Conservation (phyloP, 2,888 invertebrate genomes). For the Scaptomyza reducta region DNA sequence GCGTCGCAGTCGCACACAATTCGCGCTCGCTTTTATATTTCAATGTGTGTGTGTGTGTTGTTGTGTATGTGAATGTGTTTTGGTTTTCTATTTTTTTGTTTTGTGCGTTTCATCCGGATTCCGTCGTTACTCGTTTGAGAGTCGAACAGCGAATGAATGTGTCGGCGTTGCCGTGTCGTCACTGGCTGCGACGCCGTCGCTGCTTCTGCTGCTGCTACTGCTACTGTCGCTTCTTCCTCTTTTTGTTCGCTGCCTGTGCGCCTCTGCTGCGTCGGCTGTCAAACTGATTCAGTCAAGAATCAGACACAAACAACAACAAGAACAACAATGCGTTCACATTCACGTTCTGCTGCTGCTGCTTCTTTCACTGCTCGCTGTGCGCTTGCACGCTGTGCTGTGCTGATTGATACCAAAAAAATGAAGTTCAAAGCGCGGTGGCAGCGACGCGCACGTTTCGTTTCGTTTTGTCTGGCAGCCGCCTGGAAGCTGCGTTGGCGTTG, state of each 20-base stretch:
- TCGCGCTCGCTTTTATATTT: slow-evolving; percentile 57
- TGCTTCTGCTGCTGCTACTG: slow-evolving; percentile 35
- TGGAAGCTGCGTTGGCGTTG: slow-evolving; percentile 60
- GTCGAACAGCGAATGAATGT: slow-evolving; percentile 83
- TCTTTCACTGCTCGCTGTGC: slow-evolving; percentile 12
- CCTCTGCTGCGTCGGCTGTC: slow-evolving; percentile 59
- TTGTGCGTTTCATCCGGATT: slow-evolving; percentile 72
- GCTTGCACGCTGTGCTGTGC: slow-evolving; percentile 53
- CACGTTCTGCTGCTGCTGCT: slow-evolving; percentile 39
- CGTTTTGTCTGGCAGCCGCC: slow-evolving; percentile 49
- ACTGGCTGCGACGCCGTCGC: slow-evolving; percentile 64
- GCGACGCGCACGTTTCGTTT: slow-evolving; percentile 69
- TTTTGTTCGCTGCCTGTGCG: slow-evolving; percentile 45
- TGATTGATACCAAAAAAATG: slow-evolving; percentile 80
- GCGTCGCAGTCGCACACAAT: slow-evolving; percentile 62
- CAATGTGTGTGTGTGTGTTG: slow-evolving; percentile 23
- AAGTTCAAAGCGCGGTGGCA: slow-evolving; percentile 72
- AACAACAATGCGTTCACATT: slow-evolving; percentile 41
- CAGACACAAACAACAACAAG: slow-evolving; percentile 60
- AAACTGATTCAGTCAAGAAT: slow-evolving; percentile 80
- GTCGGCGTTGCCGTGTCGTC: slow-evolving; percentile 75
- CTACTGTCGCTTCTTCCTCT: slow-evolving; percentile 5
- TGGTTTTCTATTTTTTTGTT: slow-evolving; percentile 40
- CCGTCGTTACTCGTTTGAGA: slow-evolving; percentile 83
- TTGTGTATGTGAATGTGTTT: slow-evolving; percentile 41